phyloP scores from a whole-genome alignment of 2,888 invertebrate genomes.

The Agriopis marginaria region DNA sequence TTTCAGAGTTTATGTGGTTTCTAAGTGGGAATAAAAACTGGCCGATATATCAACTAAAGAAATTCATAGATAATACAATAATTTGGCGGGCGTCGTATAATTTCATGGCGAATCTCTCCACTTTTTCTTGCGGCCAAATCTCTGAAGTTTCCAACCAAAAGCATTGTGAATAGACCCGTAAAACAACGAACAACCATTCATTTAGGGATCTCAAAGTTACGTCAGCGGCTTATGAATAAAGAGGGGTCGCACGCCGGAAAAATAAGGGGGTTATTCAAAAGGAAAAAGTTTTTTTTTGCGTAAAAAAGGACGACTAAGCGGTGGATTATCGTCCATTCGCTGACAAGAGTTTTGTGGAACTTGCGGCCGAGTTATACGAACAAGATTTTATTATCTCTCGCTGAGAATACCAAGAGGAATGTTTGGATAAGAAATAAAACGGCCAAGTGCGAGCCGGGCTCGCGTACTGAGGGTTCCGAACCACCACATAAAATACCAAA shows the following conservation, averaged over 20 bases:
- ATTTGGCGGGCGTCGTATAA: slow-evolving; percentile 65
- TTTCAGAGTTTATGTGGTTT: slow-evolving; percentile 30
- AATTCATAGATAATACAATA: slow-evolving; percentile 60
- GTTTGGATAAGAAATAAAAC: slow-evolving; percentile 53
- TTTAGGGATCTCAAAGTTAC: slow-evolving; percentile 83
- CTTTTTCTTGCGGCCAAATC: slow-evolving; percentile 72
- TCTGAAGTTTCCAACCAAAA: slow-evolving; percentile 79
- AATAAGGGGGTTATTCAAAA: slow-evolving; percentile 79
- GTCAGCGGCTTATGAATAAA: slow-evolving; percentile 84
- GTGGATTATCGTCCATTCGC: slow-evolving; percentile 78
- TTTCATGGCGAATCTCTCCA: slow-evolving; percentile 65
- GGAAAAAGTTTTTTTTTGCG: slow-evolving; percentile 76
- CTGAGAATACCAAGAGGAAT: slow-evolving; percentile 58
- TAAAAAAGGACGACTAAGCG: slow-evolving; percentile 76
- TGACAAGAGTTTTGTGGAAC: slow-evolving; percentile 80
- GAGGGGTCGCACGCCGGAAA: slow-evolving; percentile 75
- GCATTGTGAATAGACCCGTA: slow-evolving; percentile 84
- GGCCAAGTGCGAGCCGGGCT: no score
- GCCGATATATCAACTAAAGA: slow-evolving; percentile 43
- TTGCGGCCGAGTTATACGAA: slow-evolving; percentile 65
- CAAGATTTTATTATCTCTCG: slow-evolving; percentile 72
- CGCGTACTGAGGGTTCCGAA: no score
- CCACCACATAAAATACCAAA: no score
- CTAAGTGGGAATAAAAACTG: slow-evolving; percentile 38
- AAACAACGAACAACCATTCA: slow-evolving; percentile 86